A percentile compares a stretch with the other conserved stretches of the same genome.
These are phyloP conservation scores for Micrasema minimum DNA, from an alignment of 1,140 invertebrate genomes.

Conservation along the genomic window DNA sequence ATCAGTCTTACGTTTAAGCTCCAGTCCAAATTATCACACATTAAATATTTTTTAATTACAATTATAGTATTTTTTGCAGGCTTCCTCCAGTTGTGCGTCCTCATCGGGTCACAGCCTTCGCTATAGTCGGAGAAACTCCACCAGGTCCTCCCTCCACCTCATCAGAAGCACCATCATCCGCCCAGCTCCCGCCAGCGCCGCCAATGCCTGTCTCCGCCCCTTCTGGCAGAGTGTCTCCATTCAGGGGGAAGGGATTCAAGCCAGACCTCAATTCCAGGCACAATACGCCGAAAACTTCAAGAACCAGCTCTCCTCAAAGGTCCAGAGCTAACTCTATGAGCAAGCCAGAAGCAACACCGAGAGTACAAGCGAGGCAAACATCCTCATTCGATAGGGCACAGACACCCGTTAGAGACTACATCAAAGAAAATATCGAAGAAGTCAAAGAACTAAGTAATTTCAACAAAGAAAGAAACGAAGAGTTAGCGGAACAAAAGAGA, in stretches of 20 bases:
- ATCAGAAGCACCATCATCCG: constrained; percentile 45
- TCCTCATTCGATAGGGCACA: constrained; percentile 62
- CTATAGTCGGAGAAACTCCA: constrained; percentile 61
- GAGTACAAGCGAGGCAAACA: constrained; percentile 59
- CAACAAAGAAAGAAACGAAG: constrained; percentile 65
- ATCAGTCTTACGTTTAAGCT: too few relatives aligned
- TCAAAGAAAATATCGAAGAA: constrained; percentile 66
- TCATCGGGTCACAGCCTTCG: constrained; percentile 62
- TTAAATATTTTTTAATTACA: too few relatives aligned
- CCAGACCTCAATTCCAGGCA: constrained; percentile 62
- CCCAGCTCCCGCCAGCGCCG: constrained; percentile 57
- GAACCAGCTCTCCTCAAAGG: constrained; percentile 61
- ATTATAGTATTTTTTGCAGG: constrained; percentile 57
- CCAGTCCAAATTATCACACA: too few relatives aligned
- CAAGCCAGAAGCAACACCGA: constrained; percentile 52
- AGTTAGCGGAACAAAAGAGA: constrained; percentile 61
- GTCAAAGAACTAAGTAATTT: constrained; percentile 64
- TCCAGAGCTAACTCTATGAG: constrained; percentile 60
- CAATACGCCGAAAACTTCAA: constrained; percentile 47
- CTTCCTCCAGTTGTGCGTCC: constrained; percentile 60
- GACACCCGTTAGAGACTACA: constrained; percentile 60
- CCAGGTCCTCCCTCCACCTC: constrained; percentile 55
- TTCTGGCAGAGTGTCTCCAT: constrained; percentile 61
- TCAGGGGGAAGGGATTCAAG: constrained; percentile 64
- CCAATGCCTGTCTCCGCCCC: constrained; percentile 52